Conservation (phyloP, 2,888 invertebrate genomes). For the Salticus scenicus region DNA sequence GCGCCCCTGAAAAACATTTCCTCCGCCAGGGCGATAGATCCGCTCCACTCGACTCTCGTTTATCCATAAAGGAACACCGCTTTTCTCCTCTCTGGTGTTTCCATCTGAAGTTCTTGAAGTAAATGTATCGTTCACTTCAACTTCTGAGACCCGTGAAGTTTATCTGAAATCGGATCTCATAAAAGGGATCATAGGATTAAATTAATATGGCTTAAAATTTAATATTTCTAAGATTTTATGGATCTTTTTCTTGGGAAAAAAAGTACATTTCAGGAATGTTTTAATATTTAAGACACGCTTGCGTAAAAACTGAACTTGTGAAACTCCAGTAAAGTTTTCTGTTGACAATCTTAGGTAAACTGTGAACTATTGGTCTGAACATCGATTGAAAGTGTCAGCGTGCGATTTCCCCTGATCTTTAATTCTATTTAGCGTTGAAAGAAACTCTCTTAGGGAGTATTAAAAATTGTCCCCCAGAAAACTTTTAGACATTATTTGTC, state of each 20-base stretch:
- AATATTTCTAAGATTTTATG: too few species aligned
- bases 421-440: too few species aligned
- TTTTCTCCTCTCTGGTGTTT: constrained; percentile 1
- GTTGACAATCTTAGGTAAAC: not conserved
- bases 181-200: not conserved
- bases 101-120: not conserved
- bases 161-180: not conserved
- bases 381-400: too few species aligned
- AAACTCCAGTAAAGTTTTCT: not conserved
- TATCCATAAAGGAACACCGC: constrained; percentile 32
- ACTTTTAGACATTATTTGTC: too few species aligned
- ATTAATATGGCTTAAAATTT: not conserved
- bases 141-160: not conserved
- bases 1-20: constrained; percentile 34
- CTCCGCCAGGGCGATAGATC: constrained; percentile 55
- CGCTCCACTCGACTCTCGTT: constrained; percentile 17
- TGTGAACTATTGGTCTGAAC: too few species aligned
- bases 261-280: not conserved
- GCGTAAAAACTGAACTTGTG: not conserved
- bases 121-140: not conserved
- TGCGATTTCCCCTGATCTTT: too few species aligned
- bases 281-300: not conserved
- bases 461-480: too few species aligned
- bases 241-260: too few species aligned
- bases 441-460: too few species aligned